Base-by-base conservation (phyloP, 1,140 invertebrate genomes). In the Gryllus bimaculatus region DNA sequence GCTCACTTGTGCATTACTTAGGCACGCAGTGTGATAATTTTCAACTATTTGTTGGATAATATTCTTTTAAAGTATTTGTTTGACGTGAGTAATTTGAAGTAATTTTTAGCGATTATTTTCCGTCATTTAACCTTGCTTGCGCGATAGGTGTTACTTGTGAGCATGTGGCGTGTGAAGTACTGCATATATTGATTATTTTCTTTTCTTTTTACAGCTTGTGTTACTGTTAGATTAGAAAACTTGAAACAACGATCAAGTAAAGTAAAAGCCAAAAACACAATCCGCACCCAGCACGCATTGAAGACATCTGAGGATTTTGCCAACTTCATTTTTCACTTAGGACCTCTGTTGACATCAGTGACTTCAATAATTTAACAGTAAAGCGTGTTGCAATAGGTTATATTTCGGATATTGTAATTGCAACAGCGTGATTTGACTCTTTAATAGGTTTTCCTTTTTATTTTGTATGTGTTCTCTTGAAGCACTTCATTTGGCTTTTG, bases 221-320 rank as follows among this genome's bases (percentile, higher is more conserved):
- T 92, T 92, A 91, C 89, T 92, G 90, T 92, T 90, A 90, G 89
- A 89, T 89, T 90, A 89, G 89, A 88, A 88, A 82, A 83, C 80
- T 81, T 84, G 81, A 84, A 84, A 82, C 83, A 84, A 83, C 82
- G 82, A 83, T 82, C 82, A 80, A 83, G 81, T 79, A 83, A 82
- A 82, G 82, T 80, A 82, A 81, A 82, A 86, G 85, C 26, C 26
- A 87, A 87, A 85, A 86, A 89, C 87, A 91, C 90, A 92, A 91
- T 88, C 88, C 90, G 89, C 89, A 93, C 90, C 90, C 92, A 93
- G 92, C 92, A 92, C 92, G 92, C 92, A 93, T 93, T 93, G 92
- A 93, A 92, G 92, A 93, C 92, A 94, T 94, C 92, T 93, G 92
- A 93, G 92, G 92, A 93, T 92, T 89, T 90, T 91, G 80, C 78